Evolutionary conservation across 2,113 vertebrate species (phyloP).

Genomic region (Danio rerio): DNA sequence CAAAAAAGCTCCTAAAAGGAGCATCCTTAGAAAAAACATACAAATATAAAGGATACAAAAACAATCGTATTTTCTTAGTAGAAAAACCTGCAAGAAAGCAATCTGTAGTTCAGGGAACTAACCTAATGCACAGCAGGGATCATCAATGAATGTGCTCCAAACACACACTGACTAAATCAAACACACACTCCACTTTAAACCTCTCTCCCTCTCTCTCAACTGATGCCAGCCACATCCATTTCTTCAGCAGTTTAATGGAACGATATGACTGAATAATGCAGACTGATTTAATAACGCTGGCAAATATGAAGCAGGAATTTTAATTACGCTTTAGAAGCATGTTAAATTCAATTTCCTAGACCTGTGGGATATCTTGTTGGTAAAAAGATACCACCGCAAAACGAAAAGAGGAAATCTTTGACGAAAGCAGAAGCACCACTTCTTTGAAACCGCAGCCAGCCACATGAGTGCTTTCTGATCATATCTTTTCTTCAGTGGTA

Average conservation of each 20-base stretch:
- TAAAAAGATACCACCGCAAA: neutral
- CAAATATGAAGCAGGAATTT: slow-evolving; percentile 7
- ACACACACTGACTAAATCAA: slow-evolving; percentile 8
- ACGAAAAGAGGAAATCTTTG: neutral
- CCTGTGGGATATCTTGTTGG: slow-evolving; percentile 7
- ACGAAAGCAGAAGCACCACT: neutral
- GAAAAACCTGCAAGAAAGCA: neutral
- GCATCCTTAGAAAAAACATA: too few species aligned
- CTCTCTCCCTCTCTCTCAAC: neutral
- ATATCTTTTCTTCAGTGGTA: slow-evolving; percentile 33
- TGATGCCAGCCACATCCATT: neutral
- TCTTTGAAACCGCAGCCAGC: slow-evolving; percentile 16
- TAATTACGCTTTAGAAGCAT: slow-evolving; percentile 28
- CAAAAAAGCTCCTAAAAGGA: too few species aligned
- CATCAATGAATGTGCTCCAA: slow-evolving; percentile 25
- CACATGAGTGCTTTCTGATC: slow-evolving; percentile 36
- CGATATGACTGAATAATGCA: slow-evolving; percentile 21
- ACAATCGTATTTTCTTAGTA: neutral
- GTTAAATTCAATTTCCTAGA: slow-evolving; percentile 23
- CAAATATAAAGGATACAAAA: too few species aligned
- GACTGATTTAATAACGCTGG: slow-evolving; percentile 35
- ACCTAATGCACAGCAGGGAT: slow-evolving; percentile 11
- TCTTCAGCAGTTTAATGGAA: slow-evolving; percentile 29
- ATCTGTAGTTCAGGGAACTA: neutral
- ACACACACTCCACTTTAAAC: slow-evolving; percentile 15